Evolutionary conservation across 2,888 invertebrate species (phyloP).

Genomic region (Athalia cordata): DNA sequence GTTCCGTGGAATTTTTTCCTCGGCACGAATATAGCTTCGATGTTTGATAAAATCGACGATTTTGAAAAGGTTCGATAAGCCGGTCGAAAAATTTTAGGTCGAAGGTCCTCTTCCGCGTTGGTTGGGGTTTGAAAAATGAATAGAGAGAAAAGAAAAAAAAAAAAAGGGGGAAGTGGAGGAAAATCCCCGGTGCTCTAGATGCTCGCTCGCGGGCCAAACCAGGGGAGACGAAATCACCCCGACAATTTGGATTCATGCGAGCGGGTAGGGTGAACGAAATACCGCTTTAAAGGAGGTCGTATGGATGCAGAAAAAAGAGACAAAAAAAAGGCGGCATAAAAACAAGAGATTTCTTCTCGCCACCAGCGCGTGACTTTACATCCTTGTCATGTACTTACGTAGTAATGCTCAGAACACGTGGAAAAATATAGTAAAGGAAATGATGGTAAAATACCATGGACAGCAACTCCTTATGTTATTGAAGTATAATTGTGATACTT

Average conservation of each 20-base stretch:
- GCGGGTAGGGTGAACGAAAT: constrained; percentile 14
- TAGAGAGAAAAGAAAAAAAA: constrained; percentile 9
- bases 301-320: neutral
- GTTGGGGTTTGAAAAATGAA: neutral
- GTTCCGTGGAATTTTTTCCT: neutral
- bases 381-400: too few relatives aligned
- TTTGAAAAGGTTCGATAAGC: constrained; percentile 24
- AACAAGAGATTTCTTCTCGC: neutral
- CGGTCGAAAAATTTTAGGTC: constrained; percentile 18
- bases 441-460: too few relatives aligned
- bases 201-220: constrained; percentile 18
- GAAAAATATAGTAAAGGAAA: too few relatives aligned
- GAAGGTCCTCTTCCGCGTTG: neutral
- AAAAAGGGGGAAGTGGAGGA: neutral
- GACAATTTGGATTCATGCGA: constrained; percentile 29
- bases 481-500: too few relatives aligned
- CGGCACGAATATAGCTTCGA: constrained; percentile 4
- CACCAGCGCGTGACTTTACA: too few relatives aligned
- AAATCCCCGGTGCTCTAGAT: neutral
- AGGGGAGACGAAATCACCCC: neutral
- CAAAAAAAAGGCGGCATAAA: neutral
- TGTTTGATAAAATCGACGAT: constrained; percentile 24
- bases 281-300: constrained; percentile 9
- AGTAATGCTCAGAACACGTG: too few relatives aligned
- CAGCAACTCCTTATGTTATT: too few relatives aligned